Conservation (phyloP, 2,888 invertebrate genomes). For the Nephrotoma appendiculata region DNA sequence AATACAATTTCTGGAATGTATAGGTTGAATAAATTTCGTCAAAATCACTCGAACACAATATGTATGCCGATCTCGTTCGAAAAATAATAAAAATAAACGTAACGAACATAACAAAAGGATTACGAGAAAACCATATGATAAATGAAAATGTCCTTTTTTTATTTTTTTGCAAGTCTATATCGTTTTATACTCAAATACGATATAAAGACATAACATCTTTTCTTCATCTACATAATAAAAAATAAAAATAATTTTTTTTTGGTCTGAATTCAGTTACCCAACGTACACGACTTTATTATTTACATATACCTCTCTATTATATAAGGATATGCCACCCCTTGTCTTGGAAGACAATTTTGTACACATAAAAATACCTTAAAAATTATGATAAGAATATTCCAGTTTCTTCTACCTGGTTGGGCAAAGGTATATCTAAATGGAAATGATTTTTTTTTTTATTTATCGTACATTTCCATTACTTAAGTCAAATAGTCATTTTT, state of each 20-base stretch:
- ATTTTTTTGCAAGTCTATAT: neutral
- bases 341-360: neutral
- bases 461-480: neutral
- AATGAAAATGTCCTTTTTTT: neutral
- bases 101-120: neutral
- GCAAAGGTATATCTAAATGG: neutral
- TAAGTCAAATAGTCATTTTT: neutral
- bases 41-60: neutral
- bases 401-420: neutral
- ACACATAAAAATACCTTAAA: neutral
- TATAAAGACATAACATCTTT: neutral
- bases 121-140: neutral
- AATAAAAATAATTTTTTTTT: neutral
- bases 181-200: neutral
- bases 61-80: neutral
- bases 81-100: neutral
- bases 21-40: neutral
- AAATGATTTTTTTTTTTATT: neutral
- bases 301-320: neutral
- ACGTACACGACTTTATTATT: neutral
- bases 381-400: neutral
- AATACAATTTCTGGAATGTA: neutral
- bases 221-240: neutral
- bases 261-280: neutral
- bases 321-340: neutral